These are phyloP conservation scores for Urocitellus parryii DNA, from an alignment of 2,113 vertebrate genomes.

Conservation along the genomic window DNA sequence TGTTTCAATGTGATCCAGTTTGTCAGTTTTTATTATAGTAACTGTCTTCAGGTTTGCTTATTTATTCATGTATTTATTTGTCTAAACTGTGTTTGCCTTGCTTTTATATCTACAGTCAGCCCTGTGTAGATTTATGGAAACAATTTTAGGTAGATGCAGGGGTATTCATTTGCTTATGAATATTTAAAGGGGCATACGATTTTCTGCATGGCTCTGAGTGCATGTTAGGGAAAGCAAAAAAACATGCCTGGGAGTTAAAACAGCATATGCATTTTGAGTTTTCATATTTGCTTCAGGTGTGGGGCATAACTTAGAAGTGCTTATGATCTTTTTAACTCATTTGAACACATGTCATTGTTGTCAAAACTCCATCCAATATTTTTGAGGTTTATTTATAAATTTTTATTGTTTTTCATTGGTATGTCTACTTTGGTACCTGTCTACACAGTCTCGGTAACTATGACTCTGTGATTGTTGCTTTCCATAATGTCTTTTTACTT, in stretches of 20 bases:
- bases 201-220: neutral
- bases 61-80: too few relatives aligned
- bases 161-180: neutral
- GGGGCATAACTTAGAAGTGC: rapidly evolving
- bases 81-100: neutral
- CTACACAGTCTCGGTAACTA: neutral
- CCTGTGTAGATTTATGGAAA: neutral
- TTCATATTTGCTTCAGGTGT: neutral
- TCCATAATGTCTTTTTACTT: neutral
- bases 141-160: neutral
- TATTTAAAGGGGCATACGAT: neutral
- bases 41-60: neutral
- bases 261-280: neutral
- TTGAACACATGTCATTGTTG: neutral
- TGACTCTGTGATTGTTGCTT: neutral
- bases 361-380: neutral
- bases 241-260: too few relatives aligned
- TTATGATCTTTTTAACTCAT: neutral
- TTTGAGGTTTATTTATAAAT: neutral
- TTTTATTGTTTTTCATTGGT: neutral
- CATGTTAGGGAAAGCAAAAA: neutral
- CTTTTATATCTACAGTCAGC: neutral
- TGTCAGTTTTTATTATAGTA: neutral
- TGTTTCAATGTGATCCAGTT: neutral
- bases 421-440: neutral